Evolutionary conservation across 1,140 invertebrate genomes (phyloP).

Genomic region (Drosophila sucinea): DNA sequence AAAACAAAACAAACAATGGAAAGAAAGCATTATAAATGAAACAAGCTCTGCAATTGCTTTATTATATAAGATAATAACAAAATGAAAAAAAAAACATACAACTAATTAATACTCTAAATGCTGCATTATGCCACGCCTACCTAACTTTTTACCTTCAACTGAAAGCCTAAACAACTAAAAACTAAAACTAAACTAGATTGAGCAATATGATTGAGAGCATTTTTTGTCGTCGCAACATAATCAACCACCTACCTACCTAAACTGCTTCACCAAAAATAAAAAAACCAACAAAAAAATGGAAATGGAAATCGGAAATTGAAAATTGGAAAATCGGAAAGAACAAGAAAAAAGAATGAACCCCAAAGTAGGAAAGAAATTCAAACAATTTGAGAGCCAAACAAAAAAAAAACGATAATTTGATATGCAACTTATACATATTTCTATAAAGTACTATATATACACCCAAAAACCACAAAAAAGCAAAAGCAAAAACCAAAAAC

Average conservation of each 20-base stretch:
- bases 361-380: neutral
- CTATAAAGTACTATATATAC: conserved; percentile 55
- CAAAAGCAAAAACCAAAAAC: conserved; percentile 29
- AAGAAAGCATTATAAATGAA: conserved; percentile 27
- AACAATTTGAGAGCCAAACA: conserved; percentile 44
- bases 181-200: conserved; percentile 23
- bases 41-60: conserved; percentile 19
- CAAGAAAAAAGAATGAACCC: neutral
- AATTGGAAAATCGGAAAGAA: neutral
- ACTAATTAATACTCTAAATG: conserved; percentile 58
- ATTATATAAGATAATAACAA: conserved; percentile 26
- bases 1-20: conserved; percentile 21
- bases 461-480: conserved; percentile 11
- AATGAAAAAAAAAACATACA: conserved; percentile 28
- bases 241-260: conserved; percentile 70
- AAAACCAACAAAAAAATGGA: neutral
- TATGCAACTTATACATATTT: conserved; percentile 73
- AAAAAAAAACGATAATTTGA: conserved; percentile 56
- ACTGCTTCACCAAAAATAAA: conserved; percentile 51
- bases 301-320: neutral
- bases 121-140: conserved; percentile 72
- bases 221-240: conserved; percentile 58
- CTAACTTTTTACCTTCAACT: conserved; percentile 71
- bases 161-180: conserved; percentile 45
- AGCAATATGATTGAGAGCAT: conserved; percentile 17